Evolutionary conservation across 2,797 vertebrate species (phyloP), one percentile per base, ranked within the genome.

Genomic region (Gallinago nigripennis): DNA sequence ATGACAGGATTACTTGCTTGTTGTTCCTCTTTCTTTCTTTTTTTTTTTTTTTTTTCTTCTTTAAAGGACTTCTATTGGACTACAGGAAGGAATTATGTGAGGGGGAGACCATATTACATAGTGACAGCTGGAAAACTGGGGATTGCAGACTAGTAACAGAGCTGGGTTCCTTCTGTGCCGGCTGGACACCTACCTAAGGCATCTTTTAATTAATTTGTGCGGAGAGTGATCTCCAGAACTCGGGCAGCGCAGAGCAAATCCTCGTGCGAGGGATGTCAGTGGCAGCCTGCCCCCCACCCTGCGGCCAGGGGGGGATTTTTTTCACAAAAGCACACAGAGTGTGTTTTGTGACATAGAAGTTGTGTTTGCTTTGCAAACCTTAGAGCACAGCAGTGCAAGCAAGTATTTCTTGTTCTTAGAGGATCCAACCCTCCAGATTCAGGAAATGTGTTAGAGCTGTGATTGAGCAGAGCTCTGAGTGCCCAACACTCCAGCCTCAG

Each of bases 61-160:
- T 93, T 90, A 90, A 87, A 92, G 90, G 84, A 16, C 80, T 96
- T 96, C 92, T 95, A 92, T 95, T 95, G 91, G 92, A 43, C 91
- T 90, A 86, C 86, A 91, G 95, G 90, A 96, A 93, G 94, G 96
- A 97, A 94, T 96, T 97, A 96, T 61, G 79, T 73, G 94, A 92
- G 94, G 91, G 80, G 88, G 88, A 95, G 96, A 87, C 96, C 65
- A 45, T 96, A 95, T 97, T 97, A 96, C 97, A 96, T 65, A 96
- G 97, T 50, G 97, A 97, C 97, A 97, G 95, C 97, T 97, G 97
- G 96, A 97, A 97, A 97, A 96, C 95, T 35, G 92, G 94, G 93
- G 91, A 96, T 71, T 95, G 95, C 87, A 94, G 84, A 72, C 91
- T 92, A 85, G 86, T 92, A 92, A 95, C 64, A n/a, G 96, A 95